These are phyloP conservation scores for Scaptomyza hsui DNA, from an alignment of 1,140 invertebrate genomes.

Conservation along the genomic window DNA sequence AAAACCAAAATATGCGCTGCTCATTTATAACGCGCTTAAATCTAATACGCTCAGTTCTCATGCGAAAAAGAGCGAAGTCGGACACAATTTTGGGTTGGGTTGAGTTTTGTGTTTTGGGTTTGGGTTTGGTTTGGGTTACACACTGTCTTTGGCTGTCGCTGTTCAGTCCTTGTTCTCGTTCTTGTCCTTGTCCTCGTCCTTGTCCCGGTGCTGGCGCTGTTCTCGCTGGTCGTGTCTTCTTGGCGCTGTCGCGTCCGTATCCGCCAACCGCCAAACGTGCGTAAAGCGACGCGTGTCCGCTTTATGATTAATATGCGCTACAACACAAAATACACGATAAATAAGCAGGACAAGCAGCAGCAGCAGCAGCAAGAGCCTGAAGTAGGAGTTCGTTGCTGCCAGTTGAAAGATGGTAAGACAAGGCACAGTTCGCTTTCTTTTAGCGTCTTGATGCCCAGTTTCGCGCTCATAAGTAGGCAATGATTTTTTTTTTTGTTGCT, in stretches of 20 bases:
- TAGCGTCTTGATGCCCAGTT: slow-evolving; percentile 6
- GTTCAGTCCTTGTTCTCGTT: slow-evolving; percentile 18
- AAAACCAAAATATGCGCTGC: slow-evolving; percentile 71
- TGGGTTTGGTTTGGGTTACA: slow-evolving; percentile 40
- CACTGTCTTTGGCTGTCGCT: slow-evolving; percentile 34
- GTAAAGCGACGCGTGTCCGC: slow-evolving; percentile 82
- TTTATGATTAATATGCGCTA: slow-evolving; percentile 82
- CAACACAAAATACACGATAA: slow-evolving; percentile 74
- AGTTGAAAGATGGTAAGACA: slow-evolving; percentile 52
- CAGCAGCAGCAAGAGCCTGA: slow-evolving; percentile 20
- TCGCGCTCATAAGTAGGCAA: slow-evolving; percentile 42
- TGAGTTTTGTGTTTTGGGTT: background rate
- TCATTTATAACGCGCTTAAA: slow-evolving; percentile 82
- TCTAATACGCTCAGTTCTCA: slow-evolving; percentile 78
- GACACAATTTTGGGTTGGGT: slow-evolving; percentile 21
- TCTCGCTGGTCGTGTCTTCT: slow-evolving; percentile 55
- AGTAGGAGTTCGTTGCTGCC: slow-evolving; percentile 12
- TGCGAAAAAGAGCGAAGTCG: slow-evolving; percentile 31
- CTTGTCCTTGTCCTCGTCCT: slow-evolving; percentile 9
- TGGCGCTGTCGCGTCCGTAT: slow-evolving; percentile 61
- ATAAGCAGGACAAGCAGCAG: slow-evolving; percentile 46
- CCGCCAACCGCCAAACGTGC: slow-evolving; percentile 76
- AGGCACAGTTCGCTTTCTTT: slow-evolving; percentile 29
- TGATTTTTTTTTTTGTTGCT: slow-evolving; percentile 16
- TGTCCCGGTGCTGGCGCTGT: background rate